Base-by-base conservation (phyloP, 2,888 invertebrate genomes). In the Troides oblongomaculatus region DNA sequence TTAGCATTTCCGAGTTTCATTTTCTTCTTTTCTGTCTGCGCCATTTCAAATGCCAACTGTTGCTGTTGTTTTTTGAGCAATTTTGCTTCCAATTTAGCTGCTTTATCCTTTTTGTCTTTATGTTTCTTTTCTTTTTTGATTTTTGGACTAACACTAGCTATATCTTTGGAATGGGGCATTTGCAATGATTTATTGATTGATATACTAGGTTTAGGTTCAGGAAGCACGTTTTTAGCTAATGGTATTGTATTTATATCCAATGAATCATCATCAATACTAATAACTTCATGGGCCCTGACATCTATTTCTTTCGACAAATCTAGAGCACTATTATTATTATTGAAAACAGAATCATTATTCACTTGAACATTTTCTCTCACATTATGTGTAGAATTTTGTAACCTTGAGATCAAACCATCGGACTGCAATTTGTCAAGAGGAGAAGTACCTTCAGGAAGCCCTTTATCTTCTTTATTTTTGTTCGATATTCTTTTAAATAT, bases 401-500 rank as follows among this genome's bases (percentile, higher is more conserved):
- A 81, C 82, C 90, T 87, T 85, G 91, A 90, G 86, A 92, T 91
- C 86, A 89, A 76, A 74, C 78, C 74, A 76, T 91, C 89, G 84
- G 88, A 85, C 77, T 86, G 88, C 80, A 81, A 76, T 80, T 88
- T 91, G 71, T 90, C 89, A 76, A 84, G 80, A 71, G 86, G 84
- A 39, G 87, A 84, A 82, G 23, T 18, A 87, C 87, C 84, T 83
- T 92, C 92, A 74, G 85, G 82, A 83, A 83, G 77, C 73, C 70
- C 79, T 81, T 93, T 94, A 77, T 95, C 95, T 78, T 94, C 94
- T 85, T 95, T 95, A 39, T 94, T 94, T 85, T 96, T 95, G 81
- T 95, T 94, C 72, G 97, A 95, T 84, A 97, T 96, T 88, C 97
- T 97, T 84, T 97, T 97, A 81, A 97, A 96, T 82, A 97, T 97